Evolutionary conservation across 2,113 vertebrate species (phyloP), one percentile per base, ranked within the genome.

Genomic region (Paradisaea rubra): DNA sequence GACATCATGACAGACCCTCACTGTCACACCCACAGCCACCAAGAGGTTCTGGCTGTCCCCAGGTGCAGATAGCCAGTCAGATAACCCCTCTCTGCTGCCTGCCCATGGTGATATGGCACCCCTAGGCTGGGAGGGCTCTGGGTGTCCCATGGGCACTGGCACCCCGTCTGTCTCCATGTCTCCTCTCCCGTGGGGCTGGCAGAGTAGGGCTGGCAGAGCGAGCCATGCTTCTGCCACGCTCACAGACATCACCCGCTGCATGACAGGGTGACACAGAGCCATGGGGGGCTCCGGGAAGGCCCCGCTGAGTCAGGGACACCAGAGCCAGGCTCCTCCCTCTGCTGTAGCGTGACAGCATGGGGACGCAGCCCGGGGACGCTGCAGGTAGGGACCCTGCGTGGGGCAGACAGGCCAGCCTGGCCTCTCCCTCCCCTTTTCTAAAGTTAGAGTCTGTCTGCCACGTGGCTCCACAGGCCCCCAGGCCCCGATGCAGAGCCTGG

Each of bases 91-190:
- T 33, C 28, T 31, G 27, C 28, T 2, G 5, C 60, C 60, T 74
- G 76, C 63, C 68, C 0, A 0, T 16, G 16, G 15, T 1, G 59
- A 94, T 73, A 81, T 5, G 14, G 61, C 6, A 19, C 33, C 10
- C 1, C 24, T 17, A 25, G 37, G 19, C 57, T 31, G 12, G 60
- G 69, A 79, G 33, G 18, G 53, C 57, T 93, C 59, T 1, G 2
- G 19, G 54, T 61, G 41, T 56, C 47, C 78, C 5, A 1, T 0
- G 0, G 15, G 35, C 4, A 2, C 3, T 2, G 45, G 9, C 52
- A 49, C 18, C 39, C 8, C 0, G 0, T 56, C 14, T 53, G 57
- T 60, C 73, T 49, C 47, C 78, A n/a, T 0, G 1, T 47, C 64
- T 66, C 61, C 30, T 30, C 27, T 71, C 35, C 69, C 0, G 0